Percentiles rank a stretch among this genome's conserved stretches.
Evolutionary conservation across 1,140 invertebrate genomes (phyloP).

Genomic region (Achatina immaculata): DNA sequence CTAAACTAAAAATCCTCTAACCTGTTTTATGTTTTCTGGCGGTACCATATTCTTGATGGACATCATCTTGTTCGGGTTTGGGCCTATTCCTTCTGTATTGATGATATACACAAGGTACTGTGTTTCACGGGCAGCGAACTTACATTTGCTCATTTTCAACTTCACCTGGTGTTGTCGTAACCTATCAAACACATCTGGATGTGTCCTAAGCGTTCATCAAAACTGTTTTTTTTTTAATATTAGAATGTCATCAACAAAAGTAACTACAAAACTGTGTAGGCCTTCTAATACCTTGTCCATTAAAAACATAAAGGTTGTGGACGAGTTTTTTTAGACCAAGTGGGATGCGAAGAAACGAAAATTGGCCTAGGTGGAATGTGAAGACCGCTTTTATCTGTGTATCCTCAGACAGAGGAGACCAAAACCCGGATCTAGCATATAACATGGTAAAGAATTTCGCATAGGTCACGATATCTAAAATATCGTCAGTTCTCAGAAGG

Average conservation of each 20-base stretch:
- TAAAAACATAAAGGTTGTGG: too few relatives aligned
- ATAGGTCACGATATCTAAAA: not conserved
- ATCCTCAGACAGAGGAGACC: not conserved
- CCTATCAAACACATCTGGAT: constrained; percentile 48
- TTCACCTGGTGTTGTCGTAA: constrained; percentile 48
- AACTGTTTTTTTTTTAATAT: too few relatives aligned
- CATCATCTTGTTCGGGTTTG: constrained; percentile 13
- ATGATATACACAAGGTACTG: not conserved
- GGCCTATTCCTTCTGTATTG: constrained; percentile 38
- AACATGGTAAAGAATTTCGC: constrained; percentile 9
- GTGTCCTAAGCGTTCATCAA: too few relatives aligned
- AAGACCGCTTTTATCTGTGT: constrained; percentile 15
- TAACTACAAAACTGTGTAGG: not conserved
- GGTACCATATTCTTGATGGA: not conserved
- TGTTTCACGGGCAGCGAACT: constrained; percentile 1
- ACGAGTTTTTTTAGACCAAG: constrained; percentile 50
- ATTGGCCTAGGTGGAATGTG: constrained; percentile 28
- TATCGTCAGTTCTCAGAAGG: not conserved
- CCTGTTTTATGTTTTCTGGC: not conserved
- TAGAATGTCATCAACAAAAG: constrained; percentile 49
- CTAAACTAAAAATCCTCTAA: too few relatives aligned
- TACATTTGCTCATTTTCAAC: constrained; percentile 42
- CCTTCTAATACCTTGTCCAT: constrained; percentile 46
- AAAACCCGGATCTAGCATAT: constrained; percentile 3
- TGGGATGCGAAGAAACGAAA: constrained; percentile 47